Conservation (phyloP, 2,888 invertebrate species). For the Quadroppia sp. region DNA sequence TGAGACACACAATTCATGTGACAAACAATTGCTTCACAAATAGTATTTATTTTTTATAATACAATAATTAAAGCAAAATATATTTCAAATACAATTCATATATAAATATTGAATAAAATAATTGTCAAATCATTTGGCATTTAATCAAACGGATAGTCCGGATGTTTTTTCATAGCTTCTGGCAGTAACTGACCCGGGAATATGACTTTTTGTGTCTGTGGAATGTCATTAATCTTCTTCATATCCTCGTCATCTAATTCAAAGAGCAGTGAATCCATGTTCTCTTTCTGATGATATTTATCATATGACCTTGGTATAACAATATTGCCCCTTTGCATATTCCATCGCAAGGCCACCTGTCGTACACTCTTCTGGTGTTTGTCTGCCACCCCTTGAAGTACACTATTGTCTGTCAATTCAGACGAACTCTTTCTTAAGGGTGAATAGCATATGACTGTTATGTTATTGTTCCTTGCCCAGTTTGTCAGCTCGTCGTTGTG, state of each 20-base stretch:
- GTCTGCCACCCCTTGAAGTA: constrained; percentile 61
- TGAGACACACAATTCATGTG: too few relatives aligned
- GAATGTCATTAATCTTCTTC: not conserved
- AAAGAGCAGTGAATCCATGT: not conserved
- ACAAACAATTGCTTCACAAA: too few relatives aligned
- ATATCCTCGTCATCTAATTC: not conserved
- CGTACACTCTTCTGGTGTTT: constrained; percentile 65
- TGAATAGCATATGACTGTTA: not conserved
- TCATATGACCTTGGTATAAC: not conserved
- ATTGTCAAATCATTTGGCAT: too few relatives aligned
- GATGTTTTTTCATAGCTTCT: not conserved
- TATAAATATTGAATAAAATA: too few relatives aligned
- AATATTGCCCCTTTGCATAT: constrained; percentile 3
- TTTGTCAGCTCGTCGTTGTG: not conserved
- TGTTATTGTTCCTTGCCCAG: not conserved
- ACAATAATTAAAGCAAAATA: too few relatives aligned
- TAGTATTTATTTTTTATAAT: too few relatives aligned
- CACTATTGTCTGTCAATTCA: constrained; percentile 64
- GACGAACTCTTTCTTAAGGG: not conserved
- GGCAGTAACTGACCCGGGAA: not conserved
- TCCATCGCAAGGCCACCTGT: constrained; percentile 63
- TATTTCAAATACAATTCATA: too few relatives aligned
- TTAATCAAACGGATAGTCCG: not conserved
- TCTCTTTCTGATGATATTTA: not conserved
- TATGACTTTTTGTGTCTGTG: not conserved